Evolutionary conservation across 2,797 vertebrate genomes (phyloP).

Genomic region (Poeciliopsis infans): DNA sequence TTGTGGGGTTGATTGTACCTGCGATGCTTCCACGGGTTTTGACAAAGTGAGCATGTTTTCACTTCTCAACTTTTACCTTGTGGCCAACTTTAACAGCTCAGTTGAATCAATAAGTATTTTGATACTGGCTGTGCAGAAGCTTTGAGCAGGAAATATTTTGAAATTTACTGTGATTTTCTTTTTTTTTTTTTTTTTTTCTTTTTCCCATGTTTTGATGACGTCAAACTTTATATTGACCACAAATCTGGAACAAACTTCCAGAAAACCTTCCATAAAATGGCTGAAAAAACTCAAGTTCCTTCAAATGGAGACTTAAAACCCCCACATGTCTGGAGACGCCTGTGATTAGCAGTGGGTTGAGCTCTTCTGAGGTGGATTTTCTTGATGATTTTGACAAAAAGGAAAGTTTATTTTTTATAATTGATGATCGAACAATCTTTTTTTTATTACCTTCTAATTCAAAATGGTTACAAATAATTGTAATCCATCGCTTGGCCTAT

Average conservation of each 20-base stretch:
- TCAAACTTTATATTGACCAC: too few relatives aligned
- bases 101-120: conserved; percentile 63
- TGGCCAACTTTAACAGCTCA: conserved; percentile 49
- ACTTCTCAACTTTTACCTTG: conserved; percentile 23
- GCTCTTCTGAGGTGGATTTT: too few relatives aligned
- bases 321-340: too few relatives aligned
- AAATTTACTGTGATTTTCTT: not conserved
- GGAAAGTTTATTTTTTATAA: too few relatives aligned
- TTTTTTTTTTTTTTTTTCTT: too few relatives aligned
- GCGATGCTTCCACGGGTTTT: conserved; percentile 29
- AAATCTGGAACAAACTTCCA: too few relatives aligned
- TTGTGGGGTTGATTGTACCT: conserved; percentile 17
- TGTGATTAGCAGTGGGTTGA: too few relatives aligned
- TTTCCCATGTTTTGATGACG: too few relatives aligned
- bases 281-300: too few relatives aligned
- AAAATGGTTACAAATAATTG: not conserved
- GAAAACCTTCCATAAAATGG: too few relatives aligned
- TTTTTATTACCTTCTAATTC: not conserved
- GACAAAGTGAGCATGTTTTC: conserved; percentile 45
- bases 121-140: conserved; percentile 34
- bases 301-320: too few relatives aligned
- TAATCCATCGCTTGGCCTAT: not conserved
- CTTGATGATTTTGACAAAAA: too few relatives aligned
- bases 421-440: not conserved
- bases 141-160: conserved; percentile 1